These are phyloP conservation scores for Aphelenchoides avenae DNA, from an alignment of 1,140 invertebrate genomes.

Conservation along the genomic window DNA sequence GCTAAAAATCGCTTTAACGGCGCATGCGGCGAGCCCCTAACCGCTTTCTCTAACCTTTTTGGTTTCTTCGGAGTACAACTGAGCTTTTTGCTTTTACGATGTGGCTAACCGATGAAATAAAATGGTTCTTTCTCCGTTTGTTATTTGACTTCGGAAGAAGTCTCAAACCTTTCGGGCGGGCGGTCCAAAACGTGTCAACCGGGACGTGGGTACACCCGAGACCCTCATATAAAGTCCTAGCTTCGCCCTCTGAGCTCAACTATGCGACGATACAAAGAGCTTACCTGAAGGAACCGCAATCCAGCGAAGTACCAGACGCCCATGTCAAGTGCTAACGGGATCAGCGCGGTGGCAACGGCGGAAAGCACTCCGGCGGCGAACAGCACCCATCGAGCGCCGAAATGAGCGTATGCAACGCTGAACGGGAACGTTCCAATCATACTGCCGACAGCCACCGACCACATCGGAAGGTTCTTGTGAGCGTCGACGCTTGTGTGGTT, in stretches of 20 bases:
- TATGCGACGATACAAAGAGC: constrained; percentile 1
- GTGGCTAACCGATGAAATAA: too few relatives aligned
- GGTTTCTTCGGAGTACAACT: too few relatives aligned
- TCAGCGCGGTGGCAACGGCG: constrained; percentile 34
- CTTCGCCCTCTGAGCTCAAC: background rate
- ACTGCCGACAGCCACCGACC: constrained; percentile 30
- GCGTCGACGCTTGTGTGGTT: too few relatives aligned
- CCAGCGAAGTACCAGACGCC: constrained; percentile 25
- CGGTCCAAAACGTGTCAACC: background rate
- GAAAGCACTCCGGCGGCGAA: constrained; percentile 40
- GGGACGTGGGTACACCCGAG: background rate
- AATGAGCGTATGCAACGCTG: constrained; percentile 31
- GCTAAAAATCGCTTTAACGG: too few relatives aligned
- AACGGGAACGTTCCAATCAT: constrained; percentile 44
- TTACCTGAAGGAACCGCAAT: constrained; percentile 35
- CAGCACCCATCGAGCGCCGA: constrained; percentile 38
- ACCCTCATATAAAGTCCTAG: background rate
- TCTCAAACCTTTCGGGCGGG: background rate
- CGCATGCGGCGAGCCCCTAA: too few relatives aligned
- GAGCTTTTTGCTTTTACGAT: too few relatives aligned
- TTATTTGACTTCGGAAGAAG: too few relatives aligned
- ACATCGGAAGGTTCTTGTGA: constrained; percentile 14
- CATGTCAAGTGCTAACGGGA: constrained; percentile 20
- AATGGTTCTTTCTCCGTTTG: too few relatives aligned
- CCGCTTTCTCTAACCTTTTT: too few relatives aligned